Conservation (phyloP, 2,113 vertebrate species). For the Glaucidium brasilianum region DNA sequence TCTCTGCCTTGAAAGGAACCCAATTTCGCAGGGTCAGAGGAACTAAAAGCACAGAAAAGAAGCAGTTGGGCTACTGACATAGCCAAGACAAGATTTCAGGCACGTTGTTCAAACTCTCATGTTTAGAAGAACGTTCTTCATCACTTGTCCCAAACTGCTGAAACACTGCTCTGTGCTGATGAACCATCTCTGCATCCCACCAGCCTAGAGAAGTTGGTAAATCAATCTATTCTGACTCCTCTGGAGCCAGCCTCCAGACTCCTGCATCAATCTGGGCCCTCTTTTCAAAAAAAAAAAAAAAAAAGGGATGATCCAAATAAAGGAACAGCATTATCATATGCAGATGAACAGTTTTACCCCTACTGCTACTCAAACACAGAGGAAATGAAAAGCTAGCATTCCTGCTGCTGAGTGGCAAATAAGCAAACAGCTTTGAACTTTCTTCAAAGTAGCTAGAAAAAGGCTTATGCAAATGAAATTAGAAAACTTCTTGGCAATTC, state of each 20-base stretch:
- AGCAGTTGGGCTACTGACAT: neutral
- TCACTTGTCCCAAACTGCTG: neutral
- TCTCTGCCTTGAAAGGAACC: neutral
- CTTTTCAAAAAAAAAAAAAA: neutral
- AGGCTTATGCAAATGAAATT: conserved; percentile 63
- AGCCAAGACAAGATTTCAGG: neutral
- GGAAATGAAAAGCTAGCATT: conserved; percentile 34
- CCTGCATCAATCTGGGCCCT: neutral
- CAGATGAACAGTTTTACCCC: conserved; percentile 1
- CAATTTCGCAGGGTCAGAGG: neutral
- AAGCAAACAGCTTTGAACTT: conserved; percentile 50
- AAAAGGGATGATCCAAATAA: neutral
- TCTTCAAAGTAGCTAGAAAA: conserved; percentile 59
- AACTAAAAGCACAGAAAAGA: neutral
- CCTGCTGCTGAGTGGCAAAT: conserved; percentile 32
- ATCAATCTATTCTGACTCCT: neutral
- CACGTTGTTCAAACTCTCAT: neutral
- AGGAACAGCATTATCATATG: neutral
- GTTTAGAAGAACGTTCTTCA: neutral
- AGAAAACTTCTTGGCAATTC: conserved; percentile 59
- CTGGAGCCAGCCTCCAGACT: neutral
- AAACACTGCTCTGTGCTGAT: neutral
- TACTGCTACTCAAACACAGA: neutral
- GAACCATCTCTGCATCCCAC: neutral
- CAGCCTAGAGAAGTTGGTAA: neutral